Evolutionary conservation across 1,140 invertebrate genomes (phyloP).

Genomic region (Bombus haemorrhoidalis): DNA sequence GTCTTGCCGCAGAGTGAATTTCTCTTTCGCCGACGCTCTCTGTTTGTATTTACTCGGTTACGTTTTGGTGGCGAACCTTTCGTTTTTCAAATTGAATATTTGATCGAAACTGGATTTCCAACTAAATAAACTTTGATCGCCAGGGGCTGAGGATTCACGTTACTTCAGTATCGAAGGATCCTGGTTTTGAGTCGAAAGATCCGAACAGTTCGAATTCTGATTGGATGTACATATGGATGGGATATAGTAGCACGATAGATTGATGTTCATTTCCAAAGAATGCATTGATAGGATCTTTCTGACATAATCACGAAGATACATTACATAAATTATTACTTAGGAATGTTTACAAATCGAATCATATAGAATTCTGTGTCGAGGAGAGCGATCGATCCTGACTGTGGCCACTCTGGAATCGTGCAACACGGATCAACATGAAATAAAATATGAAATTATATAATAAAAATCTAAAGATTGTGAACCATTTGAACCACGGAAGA

Average conservation of each 20-base stretch:
- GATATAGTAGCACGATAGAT: neutral
- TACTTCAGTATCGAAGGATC: neutral
- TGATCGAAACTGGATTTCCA: slow-evolving; percentile 41
- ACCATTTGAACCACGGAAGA: neutral
- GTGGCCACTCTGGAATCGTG: too few species aligned
- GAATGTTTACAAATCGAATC: too few species aligned
- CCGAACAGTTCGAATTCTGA: neutral
- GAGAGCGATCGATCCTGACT: too few species aligned
- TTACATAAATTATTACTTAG: neutral
- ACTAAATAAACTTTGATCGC: slow-evolving; percentile 57
- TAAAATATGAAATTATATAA: too few species aligned
- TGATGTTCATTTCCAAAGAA: neutral
- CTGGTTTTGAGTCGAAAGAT: neutral
- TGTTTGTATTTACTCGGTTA: neutral
- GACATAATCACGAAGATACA: neutral
- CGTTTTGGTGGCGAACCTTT: slow-evolving; percentile 1
- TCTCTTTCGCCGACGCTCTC: neutral
- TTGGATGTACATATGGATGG: too few species aligned
- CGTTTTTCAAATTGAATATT: neutral
- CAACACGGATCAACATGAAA: too few species aligned
- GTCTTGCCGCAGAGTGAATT: neutral
- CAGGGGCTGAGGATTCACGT: neutral
- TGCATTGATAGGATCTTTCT: neutral
- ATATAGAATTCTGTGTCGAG: too few species aligned
- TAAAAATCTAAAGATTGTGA: neutral